Evolutionary conservation across 2,888 invertebrate species (phyloP).

Genomic region (Cremastinae sp.): DNA sequence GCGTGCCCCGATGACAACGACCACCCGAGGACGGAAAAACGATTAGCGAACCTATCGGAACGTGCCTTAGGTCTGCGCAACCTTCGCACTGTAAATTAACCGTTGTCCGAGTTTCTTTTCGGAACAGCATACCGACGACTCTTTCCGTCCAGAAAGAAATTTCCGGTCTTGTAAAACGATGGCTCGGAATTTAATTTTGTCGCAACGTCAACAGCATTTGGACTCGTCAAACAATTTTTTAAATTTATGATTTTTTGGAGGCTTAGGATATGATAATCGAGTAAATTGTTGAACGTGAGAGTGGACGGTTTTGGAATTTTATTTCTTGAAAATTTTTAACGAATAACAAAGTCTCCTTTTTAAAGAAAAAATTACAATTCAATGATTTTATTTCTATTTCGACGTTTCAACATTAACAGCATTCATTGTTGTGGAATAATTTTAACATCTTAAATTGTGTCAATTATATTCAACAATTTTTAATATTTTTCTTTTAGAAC

Average conservation of each 20-base stretch:
- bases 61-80: constrained; percentile 34
- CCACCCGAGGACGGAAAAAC: constrained; percentile 20
- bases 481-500: constrained; percentile 31
- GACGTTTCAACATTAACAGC: no score
- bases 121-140: constrained; percentile 21
- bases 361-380: no score
- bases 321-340: no score
- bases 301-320: no score
- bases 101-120: constrained; percentile 35
- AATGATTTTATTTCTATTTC: no score
- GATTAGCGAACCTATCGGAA: constrained; percentile 54
- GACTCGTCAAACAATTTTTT: no score
- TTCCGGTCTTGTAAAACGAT: constrained; percentile 6
- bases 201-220: no score
- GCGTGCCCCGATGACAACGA: constrained; percentile 36
- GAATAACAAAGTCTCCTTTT: no score
- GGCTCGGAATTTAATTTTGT: constrained; percentile 29
- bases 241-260: no score
- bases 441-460: not conserved
- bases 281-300: no score
- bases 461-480: not conserved
- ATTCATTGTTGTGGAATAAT: no score
- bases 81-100: constrained; percentile 22
- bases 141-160: constrained; percentile 13
- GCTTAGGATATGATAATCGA: no score